Evolutionary conservation across 1,140 invertebrate species (phyloP), one percentile per base, ranked within the genome.

Genomic region (Eueides isabella): DNA sequence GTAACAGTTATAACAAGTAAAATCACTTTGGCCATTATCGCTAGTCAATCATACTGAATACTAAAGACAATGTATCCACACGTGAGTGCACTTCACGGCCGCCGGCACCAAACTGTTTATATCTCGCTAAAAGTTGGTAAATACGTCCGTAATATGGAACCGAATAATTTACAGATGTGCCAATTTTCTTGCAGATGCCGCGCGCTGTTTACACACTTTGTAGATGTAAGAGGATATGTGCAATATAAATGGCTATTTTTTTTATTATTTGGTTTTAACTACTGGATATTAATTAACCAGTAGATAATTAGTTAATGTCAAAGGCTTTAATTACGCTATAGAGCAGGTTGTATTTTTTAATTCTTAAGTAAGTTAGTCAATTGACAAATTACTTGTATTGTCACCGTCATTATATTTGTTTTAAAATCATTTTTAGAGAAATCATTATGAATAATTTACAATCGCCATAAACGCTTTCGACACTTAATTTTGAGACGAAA

Each of bases 51-150:
- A 55, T 68, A 67, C 66, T 69, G 30, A 69, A 61, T 31, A 75
- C 63, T 70, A 70, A 35, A 55, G 55, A 69, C 26, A 26, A 26
- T 26, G 33, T 31, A 61, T 33, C 12, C 61, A 38, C 61, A 38
- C 9, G 71, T 77, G 69, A 69, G 55, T 66, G 64, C 2, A 19
- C 74, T 67, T 67, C 61, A 14, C 82, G 72, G 55, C 66, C 72
- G 61, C 68, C 70, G 75, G 63, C 41, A 71, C 67, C 31, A 64
- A 23, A 84, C 82, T 84, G 80, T 78, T 72, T 76, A 69, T 64
- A 28, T 30, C 26, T 31, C 61, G 62, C 67, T 61, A 55, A 55
- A 23, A 76, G 35, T 65, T 69, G 31, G 48, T 68, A 71, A 76
- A 76, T 72, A 69, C 65, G 65, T 64, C 69, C 68, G 68, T 71